Conservation (phyloP, 2,888 invertebrate species). For the Pherbina coryleti region DNA sequence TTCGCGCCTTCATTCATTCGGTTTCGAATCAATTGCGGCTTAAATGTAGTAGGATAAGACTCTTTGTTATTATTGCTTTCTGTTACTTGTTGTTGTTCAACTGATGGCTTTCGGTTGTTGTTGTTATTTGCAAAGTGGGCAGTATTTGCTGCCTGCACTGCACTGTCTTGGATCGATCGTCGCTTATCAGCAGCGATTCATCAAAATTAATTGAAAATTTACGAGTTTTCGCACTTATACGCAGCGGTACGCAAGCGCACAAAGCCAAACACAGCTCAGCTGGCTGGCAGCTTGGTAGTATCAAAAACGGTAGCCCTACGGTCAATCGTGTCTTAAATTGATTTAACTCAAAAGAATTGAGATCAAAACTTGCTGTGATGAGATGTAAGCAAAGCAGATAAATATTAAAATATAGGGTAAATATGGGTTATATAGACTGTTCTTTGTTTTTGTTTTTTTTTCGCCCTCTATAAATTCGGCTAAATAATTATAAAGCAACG, state of each 20-base stretch:
- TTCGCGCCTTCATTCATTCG: not conserved
- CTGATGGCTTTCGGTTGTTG: not conserved
- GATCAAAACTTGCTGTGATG: not conserved
- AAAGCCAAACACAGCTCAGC: constrained; percentile 4
- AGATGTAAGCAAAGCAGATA: not conserved
- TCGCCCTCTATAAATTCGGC: too few species aligned
- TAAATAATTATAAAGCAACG: too few species aligned
- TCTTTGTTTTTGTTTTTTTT: too few species aligned
- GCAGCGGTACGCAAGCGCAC: constrained; percentile 2
- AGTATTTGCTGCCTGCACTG: constrained; percentile 32
- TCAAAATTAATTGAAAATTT: constrained; percentile 57
- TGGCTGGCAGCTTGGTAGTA: not conserved
- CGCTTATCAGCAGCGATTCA: constrained; percentile 51
- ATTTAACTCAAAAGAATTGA: constrained; percentile 15
- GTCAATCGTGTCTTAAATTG: constrained; percentile 46
- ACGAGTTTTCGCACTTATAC: constrained; percentile 55
- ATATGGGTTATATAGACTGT: too few species aligned
- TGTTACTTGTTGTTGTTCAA: not conserved
- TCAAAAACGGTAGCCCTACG: constrained; percentile 49
- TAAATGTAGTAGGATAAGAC: constrained; percentile 29
- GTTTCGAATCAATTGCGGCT: constrained; percentile 28
- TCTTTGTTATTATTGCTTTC: not conserved
- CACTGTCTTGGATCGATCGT: constrained; percentile 49
- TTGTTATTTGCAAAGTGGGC: not conserved
- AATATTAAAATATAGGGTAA: not conserved